Conservation (phyloP, 2,797 vertebrate genomes). For the Falco peregrinus region DNA sequence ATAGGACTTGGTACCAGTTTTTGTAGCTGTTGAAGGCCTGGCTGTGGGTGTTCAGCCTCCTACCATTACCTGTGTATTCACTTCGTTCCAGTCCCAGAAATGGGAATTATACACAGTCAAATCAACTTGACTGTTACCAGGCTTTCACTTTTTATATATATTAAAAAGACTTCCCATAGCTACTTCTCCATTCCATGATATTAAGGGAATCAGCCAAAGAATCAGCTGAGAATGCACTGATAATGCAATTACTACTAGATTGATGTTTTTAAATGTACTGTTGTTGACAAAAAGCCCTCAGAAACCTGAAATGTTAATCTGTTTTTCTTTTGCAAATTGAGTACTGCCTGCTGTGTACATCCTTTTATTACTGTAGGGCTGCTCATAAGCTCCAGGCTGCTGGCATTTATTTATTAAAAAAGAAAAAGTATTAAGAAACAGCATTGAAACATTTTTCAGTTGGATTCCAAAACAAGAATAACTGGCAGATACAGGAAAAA, state of each 20-base stretch:
- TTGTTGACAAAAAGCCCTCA: slow-evolving; percentile 70
- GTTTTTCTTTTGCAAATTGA: slow-evolving; percentile 71
- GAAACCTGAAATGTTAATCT: slow-evolving; percentile 70
- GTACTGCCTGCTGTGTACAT: slow-evolving; percentile 65
- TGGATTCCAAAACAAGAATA: slow-evolving; percentile 32
- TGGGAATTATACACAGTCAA: background rate
- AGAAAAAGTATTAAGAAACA: slow-evolving; percentile 42
- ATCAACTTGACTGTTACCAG: background rate
- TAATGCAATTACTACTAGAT: slow-evolving; percentile 64
- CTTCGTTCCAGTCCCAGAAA: background rate
- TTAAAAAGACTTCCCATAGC: background rate
- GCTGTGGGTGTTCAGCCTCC: background rate
- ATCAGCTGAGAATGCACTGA: slow-evolving; percentile 27
- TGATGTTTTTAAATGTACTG: slow-evolving; percentile 63
- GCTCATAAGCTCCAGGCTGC: slow-evolving; percentile 51
- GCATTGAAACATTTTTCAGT: slow-evolving; percentile 25
- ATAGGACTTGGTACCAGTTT: background rate
- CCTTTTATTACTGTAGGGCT: slow-evolving; percentile 64
- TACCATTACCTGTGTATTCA: background rate
- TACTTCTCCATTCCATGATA: background rate
- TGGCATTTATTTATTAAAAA: slow-evolving; percentile 66
- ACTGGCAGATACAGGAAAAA: background rate
- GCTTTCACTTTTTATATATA: background rate
- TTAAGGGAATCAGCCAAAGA: slow-evolving; percentile 32
- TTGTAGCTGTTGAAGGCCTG: background rate